phyloP scores from a whole-genome alignment of 2,797 vertebrate genomes.

The Steatocranus sp. region DNA sequence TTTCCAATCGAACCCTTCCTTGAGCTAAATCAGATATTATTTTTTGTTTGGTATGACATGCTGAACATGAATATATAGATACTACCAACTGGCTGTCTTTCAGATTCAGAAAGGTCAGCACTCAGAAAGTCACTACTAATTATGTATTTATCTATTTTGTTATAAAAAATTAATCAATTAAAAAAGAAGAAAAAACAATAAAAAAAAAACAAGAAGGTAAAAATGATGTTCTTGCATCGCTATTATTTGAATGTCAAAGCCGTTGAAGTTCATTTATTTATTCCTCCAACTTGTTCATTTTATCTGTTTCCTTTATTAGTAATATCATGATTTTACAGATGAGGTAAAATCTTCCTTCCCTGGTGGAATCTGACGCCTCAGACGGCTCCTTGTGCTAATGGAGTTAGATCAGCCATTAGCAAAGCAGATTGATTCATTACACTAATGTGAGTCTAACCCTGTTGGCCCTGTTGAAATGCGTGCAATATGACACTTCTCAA shows the following conservation, averaged over 20 bases:
- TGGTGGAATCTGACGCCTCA: conserved; percentile 25
- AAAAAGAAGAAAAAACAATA: not conserved
- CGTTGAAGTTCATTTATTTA: rapidly evolving
- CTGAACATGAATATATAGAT: not conserved
- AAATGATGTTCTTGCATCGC: not conserved
- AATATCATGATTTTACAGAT: not conserved
- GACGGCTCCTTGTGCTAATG: conserved; percentile 27
- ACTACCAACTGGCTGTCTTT: not conserved
- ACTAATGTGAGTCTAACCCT: conserved; percentile 69
- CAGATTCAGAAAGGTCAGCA: not conserved
- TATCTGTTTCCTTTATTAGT: not conserved
- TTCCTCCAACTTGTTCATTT: not conserved
- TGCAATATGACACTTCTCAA: conserved; percentile 76
- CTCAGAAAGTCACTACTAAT: not conserved
- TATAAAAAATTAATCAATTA: not conserved
- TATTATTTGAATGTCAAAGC: not conserved
- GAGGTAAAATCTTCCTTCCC: not conserved
- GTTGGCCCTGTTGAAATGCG: conserved; percentile 67
- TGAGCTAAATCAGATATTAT: not conserved
- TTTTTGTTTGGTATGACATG: not conserved
- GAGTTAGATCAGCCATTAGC: conserved; percentile 56
- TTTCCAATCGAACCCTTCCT: not conserved
- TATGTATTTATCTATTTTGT: not conserved
- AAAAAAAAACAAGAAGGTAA: rapidly evolving
- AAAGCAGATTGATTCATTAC: conserved; percentile 77